Evolutionary conservation across 2,888 invertebrate genomes (phyloP), one percentile per base, ranked within the genome.

Genomic region (Drosophila cognata): DNA sequence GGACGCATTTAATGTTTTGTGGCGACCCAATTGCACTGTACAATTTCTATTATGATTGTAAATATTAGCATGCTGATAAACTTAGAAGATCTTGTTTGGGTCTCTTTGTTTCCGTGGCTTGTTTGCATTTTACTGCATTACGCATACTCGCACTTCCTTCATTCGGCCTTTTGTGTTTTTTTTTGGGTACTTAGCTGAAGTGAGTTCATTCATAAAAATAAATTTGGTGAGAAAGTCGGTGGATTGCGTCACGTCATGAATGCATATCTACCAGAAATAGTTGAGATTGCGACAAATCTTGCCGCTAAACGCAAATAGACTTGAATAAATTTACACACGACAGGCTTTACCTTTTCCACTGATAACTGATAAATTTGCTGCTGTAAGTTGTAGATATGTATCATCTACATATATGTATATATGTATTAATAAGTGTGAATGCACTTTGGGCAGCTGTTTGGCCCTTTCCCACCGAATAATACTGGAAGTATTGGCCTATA

Each of bases 111-210:
- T 71, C 77, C 25, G 70, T 64, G 48, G n/a, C 38, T 65, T 90
- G 75, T 89, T 87, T 87, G 77, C 71, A 73, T 90, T 81, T 91
- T 82, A 91, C 91, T 79, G 90, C 84, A 91, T 91, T 92, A 91
- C 91, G 92, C 91, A 89, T 79, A 81, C 89, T 90, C 86, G 81
- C 84, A 91, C 91, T 89, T 91, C 87, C 80, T 88, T 59, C 56
- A 67, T 59, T 38, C 41, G 36, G 66, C 25, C 38, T 25, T 21
- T 38, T 13, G 21, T 25, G 13, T 5, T 29, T 18, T 38, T 41
- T 62, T 38, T 41, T 62, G 29, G 35, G 43, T 21, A 11, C 48
- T 28, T 38, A 46, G 28, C 69, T 71, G 36, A 65, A 72, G 57
- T 71, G 73, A 82, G 71, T 88, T 87, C 87, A 87, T 87, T 87